Evolutionary conservation across 2,888 invertebrate genomes (phyloP).

Genomic region (Andrena chrysosceles): DNA sequence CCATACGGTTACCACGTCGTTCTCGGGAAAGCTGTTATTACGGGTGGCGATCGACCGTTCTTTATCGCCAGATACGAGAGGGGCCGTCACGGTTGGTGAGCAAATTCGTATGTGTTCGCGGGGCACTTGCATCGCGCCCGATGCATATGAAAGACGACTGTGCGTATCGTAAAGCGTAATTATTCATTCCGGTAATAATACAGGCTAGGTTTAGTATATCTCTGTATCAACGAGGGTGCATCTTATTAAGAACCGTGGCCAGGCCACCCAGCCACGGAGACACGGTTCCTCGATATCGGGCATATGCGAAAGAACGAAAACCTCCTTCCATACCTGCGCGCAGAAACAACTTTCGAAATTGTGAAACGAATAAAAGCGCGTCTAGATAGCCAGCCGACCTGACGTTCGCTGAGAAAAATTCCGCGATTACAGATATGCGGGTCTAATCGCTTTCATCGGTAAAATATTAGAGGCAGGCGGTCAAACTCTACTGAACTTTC

Average conservation of each 20-base stretch:
- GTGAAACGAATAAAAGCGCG: constrained; percentile 5
- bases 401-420: not conserved
- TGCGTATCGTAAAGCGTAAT: constrained; percentile 70
- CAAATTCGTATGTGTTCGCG: constrained; percentile 56
- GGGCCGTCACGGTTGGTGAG: constrained; percentile 58
- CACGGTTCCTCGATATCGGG: constrained; percentile 21
- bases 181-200: constrained; percentile 78
- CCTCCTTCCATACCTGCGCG: not conserved
- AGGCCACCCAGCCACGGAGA: constrained; percentile 15
- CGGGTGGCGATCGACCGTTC: constrained; percentile 21
- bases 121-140: constrained; percentile 32
- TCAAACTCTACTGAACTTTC: not conserved
- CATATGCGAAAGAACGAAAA: constrained; percentile 3
- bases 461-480: not conserved
- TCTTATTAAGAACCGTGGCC: constrained; percentile 76
- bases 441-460: constrained; percentile 4
- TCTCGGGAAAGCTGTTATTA: constrained; percentile 42
- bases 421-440: not conserved
- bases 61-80: constrained; percentile 15
- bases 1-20: constrained; percentile 15
- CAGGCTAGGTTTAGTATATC: constrained; percentile 69
- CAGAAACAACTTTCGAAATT: constrained; percentile 20
- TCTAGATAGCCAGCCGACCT: not conserved
- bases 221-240: constrained; percentile 78
- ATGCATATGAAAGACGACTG: constrained; percentile 62